Evolutionary conservation across 2,888 invertebrate genomes (phyloP), one percentile per base, ranked within the genome.

Genomic region (Lasioglossum lativentre): DNA sequence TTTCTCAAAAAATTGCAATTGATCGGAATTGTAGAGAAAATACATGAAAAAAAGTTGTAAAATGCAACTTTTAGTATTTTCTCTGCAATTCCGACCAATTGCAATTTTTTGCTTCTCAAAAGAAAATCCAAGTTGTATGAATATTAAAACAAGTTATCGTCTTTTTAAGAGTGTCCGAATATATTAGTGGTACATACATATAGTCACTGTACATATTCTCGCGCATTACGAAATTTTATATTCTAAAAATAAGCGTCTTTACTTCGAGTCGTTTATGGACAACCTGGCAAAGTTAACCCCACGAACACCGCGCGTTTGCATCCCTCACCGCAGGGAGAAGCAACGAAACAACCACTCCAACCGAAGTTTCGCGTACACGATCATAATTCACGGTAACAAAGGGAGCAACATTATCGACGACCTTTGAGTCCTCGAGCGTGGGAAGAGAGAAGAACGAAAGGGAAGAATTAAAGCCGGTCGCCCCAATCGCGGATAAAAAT

Each of bases 401-500:
- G 19, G 66, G 19, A 23, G 27, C 14, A 23, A 19, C 10, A 19
- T 34, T 10, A 30, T 66, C 23, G 66, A 30, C 16, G 16, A 63
- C 59, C 30, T 59, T 59, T 12, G 27, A 5, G 27, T 63, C 59
- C 16, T 30, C 27, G 5, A 12, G 14, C 5, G 27, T 16, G 14
- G 16, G 27, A 59, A n/a, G 38, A 40, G 52, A 10, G 23, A 23
- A 52, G 3, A n/a, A n/a, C n/a, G 38, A 1, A 23, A 23, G 14
- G 3, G 16, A 45, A 45, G 45, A n/a, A 47, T 59, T 70, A 74
- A 83, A 3, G 77, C 47, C 23, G 40, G 27, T 10, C 45, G 45
- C 10, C 19, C n/a, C n/a, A n/a, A 16, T 23, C 12, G 14, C 14
- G 68, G 34, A 45, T 14, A 19, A 71, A 78, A 78, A 63, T 84